Evolutionary conservation across 2,888 invertebrate species (phyloP), one percentile per base, ranked within the genome.

Genomic region (Molorchus minor): DNA sequence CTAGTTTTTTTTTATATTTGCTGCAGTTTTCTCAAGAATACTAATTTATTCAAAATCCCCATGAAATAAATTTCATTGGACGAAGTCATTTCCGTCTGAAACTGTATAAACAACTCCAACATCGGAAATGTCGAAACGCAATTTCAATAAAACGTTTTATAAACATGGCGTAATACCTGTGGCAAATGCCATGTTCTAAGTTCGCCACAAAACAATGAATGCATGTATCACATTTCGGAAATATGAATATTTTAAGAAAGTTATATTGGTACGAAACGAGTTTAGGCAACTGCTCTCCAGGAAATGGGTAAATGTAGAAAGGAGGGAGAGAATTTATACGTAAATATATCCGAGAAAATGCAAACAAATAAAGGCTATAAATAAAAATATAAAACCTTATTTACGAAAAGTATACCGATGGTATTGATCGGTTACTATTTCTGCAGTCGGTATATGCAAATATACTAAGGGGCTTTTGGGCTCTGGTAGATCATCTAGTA

Each of bases 121-220:
- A 56, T 47, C 58, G 29, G 55, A 36, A 62, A 58, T 53, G 53
- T 52, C 35, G 20, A 52, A 46, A 30, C 25, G 30, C 17, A 45
- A 30, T 21, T 13, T 17, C 15, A 8, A n/a, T 29, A 29, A 29
- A 16, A 45, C 30, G 30, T 45, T 45, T 45, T 45, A 45, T 21
- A 30, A 25, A 29, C 15, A 30, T 17, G 17, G 45, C 45, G 12
- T 17, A 45, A 45, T 45, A 30, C 45, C 45, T 45, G 20, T 19
- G 15, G n/a, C 16, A 10, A 45, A 30, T 8, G 16, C 15, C 44
- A 19, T 21, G 10, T 45, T 17, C 25, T 30, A 17, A 45, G 30
- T 45, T 4, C n/a, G 15, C 17, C 16, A 45, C 16, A 45, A 30
- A 17, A 30, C 30, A 45, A n/a, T 3, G 10, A 30, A 45, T n/a